Conservation (phyloP, 2,797 vertebrate genomes). For the Sebastes hubbsi region DNA sequence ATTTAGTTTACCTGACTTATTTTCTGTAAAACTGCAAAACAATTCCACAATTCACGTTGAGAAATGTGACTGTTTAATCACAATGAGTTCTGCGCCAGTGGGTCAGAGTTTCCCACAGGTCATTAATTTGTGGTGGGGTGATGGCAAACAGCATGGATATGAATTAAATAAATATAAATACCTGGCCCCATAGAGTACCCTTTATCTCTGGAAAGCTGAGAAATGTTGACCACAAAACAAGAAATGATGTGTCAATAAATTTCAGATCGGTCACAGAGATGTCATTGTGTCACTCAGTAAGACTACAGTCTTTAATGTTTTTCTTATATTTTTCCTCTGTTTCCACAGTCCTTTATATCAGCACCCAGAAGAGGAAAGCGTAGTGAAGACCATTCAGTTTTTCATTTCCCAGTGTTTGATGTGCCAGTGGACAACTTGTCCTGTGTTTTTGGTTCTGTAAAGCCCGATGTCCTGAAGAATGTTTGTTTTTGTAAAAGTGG, state of each 20-base stretch:
- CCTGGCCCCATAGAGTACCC: background rate
- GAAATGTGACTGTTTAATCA: background rate
- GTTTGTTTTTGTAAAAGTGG: slow-evolving; percentile 62
- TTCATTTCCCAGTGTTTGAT: slow-evolving; percentile 34
- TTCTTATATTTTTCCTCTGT: background rate
- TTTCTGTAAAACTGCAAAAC: background rate
- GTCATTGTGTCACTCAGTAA: background rate
- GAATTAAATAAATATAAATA: background rate
- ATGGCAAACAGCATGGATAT: background rate
- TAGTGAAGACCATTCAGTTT: slow-evolving; percentile 71
- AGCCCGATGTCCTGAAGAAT: slow-evolving; percentile 40
- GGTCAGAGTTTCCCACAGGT: slow-evolving; percentile 1
- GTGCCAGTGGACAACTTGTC: slow-evolving; percentile 23
- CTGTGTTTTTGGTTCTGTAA: slow-evolving; percentile 51
- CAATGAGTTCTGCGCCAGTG: background rate
- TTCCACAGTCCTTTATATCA: slow-evolving; percentile 95
- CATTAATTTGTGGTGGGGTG: slow-evolving; percentile 7
- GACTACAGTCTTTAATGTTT: background rate
- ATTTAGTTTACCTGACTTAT: background rate
- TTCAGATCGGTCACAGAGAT: background rate
- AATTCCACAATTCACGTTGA: background rate
- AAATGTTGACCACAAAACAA: background rate
- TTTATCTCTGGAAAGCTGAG: background rate
- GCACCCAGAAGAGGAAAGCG: slow-evolving; percentile 99
- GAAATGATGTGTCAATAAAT: background rate